These are phyloP conservation scores for Aspidoscelis tigris DNA, from an alignment of 2,113 vertebrate genomes.

Conservation along the genomic window DNA sequence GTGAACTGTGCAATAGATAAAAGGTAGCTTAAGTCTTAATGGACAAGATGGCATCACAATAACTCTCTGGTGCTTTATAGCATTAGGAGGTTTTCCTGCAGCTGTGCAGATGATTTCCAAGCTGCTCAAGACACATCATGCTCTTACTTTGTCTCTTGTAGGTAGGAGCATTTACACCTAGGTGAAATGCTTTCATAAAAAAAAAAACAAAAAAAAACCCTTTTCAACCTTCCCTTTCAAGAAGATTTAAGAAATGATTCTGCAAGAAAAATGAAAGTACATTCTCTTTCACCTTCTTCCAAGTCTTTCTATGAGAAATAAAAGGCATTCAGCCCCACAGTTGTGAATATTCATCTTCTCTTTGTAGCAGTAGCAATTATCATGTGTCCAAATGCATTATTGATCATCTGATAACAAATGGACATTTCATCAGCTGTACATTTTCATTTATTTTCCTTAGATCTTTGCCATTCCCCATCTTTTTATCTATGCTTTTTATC, in stretches of 20 bases:
- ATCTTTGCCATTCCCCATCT: fast-evolving
- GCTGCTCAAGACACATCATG: slow-evolving; percentile 36
- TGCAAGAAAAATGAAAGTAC: slow-evolving; percentile 24
- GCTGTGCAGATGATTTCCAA: slow-evolving; percentile 29
- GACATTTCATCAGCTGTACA: neutral
- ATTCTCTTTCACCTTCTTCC: neutral
- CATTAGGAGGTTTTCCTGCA: slow-evolving; percentile 33
- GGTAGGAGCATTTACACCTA: slow-evolving; percentile 57
- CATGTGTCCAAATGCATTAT: fast-evolving
- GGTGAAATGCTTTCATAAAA: slow-evolving; percentile 58
- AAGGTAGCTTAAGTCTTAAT: neutral
- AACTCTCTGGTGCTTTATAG: neutral
- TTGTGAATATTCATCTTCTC: slow-evolving; percentile 36
- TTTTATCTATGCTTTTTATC: neutral
- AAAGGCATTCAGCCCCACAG: slow-evolving; percentile 16
- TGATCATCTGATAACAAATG: slow-evolving; percentile 10
- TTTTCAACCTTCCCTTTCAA: slow-evolving; percentile 30
- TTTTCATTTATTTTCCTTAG: neutral
- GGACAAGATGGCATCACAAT: neutral
- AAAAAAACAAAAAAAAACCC: slow-evolving; percentile 35
- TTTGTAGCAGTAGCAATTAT: slow-evolving; percentile 28
- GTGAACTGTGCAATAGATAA: neutral
- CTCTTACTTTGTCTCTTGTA: slow-evolving; percentile 54
- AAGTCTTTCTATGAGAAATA: neutral
- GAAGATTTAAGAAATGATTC: slow-evolving; percentile 40